Percentiles rank a stretch among this genome's conserved stretches.
Conservation (phyloP, 1,140 invertebrate genomes). For the Magallana gigas region DNA sequence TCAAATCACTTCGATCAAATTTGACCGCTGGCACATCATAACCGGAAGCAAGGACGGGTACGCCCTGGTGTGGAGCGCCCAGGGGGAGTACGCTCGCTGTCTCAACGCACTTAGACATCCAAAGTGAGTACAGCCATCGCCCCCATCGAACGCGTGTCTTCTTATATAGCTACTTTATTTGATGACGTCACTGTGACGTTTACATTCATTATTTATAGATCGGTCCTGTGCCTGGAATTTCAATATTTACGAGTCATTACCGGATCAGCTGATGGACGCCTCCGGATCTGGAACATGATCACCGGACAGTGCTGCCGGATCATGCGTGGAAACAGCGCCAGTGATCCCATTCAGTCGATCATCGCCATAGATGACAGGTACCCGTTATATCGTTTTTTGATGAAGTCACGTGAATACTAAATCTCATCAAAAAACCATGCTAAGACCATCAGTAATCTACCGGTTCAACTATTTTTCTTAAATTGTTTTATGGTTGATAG, state of each 20-base stretch:
- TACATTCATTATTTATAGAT: slow-evolving; percentile 64
- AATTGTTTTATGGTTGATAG: too few relatives aligned
- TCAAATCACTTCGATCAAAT: slow-evolving; percentile 75
- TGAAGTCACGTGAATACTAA: background rate
- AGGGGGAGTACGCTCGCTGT: slow-evolving; percentile 75
- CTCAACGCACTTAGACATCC: slow-evolving; percentile 77
- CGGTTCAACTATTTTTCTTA: too few relatives aligned
- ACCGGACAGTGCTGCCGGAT: slow-evolving; percentile 78
- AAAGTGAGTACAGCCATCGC: slow-evolving; percentile 69
- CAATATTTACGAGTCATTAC: slow-evolving; percentile 78
- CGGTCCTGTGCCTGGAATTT: slow-evolving; percentile 78
- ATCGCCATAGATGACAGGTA: slow-evolving; percentile 76
- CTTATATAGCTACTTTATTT: too few relatives aligned
- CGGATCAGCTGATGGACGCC: slow-evolving; percentile 77
- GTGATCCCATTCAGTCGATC: slow-evolving; percentile 76
- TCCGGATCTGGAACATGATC: slow-evolving; percentile 79
- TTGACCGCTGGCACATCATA: slow-evolving; percentile 79
- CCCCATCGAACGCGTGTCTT: too few relatives aligned
- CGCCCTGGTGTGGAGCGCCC: slow-evolving; percentile 76
- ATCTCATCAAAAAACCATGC: too few relatives aligned
- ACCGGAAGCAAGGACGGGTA: slow-evolving; percentile 78
- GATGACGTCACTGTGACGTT: too few relatives aligned
- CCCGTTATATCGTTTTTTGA: background rate
- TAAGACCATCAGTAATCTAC: too few relatives aligned
- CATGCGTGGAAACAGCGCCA: slow-evolving; percentile 78